Conservation (phyloP, 2,797 vertebrate genomes). For the Pteropus rufus region DNA sequence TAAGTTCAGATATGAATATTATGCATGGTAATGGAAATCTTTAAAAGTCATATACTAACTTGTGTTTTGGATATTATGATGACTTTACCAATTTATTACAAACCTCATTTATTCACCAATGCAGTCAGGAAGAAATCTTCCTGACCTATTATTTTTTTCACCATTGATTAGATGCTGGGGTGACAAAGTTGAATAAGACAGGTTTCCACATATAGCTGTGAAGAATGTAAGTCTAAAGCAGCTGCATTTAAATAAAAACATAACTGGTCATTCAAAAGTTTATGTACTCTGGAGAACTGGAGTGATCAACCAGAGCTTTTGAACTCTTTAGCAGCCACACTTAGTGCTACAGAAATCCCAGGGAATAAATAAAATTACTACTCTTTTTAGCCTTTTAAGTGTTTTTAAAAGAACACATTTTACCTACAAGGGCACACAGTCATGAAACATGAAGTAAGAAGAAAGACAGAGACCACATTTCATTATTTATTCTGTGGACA, state of each 20-base stretch:
- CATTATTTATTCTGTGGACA: background rate
- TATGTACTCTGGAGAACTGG: background rate
- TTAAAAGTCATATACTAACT: slow-evolving; percentile 33
- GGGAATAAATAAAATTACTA: background rate
- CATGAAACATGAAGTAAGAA: slow-evolving; percentile 3
- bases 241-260: background rate
- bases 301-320: background rate
- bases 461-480: background rate
- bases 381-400: background rate
- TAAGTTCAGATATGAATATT: slow-evolving; percentile 35
- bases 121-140: background rate
- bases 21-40: background rate
- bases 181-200: background rate
- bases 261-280: background rate
- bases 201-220: background rate
- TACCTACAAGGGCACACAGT: background rate
- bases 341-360: background rate
- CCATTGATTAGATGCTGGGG: background rate
- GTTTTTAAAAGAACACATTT: slow-evolving; percentile 1
- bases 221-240: background rate
- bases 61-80: slow-evolving; percentile 28
- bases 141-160: background rate
- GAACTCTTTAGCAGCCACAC: background rate
- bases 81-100: background rate
- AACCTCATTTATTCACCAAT: background rate